A percentile compares a stretch with the other conserved stretches of the same genome.
Conservation (phyloP, 2,113 vertebrate genomes). For the Xenotilapia longispinis region DNA sequence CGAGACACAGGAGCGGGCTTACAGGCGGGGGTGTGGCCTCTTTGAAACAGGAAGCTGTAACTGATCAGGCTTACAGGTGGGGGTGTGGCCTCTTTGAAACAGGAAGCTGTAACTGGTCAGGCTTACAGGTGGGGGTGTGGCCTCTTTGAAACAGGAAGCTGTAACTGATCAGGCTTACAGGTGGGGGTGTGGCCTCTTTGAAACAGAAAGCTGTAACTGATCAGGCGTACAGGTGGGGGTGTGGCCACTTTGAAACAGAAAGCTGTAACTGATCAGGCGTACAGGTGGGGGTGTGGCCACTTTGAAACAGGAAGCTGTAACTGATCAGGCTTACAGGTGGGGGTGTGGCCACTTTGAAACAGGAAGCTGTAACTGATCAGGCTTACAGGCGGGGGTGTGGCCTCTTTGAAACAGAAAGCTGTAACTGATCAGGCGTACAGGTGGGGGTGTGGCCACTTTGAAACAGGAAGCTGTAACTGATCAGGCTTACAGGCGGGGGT, state of each 20-base stretch:
- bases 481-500: too few relatives aligned
- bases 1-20: background rate
- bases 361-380: fast-evolving
- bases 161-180: fast-evolving
- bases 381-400: fast-evolving
- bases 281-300: fast-evolving
- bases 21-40: background rate
- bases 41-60: fast-evolving
- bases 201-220: fast-evolving
- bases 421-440: fast-evolving
- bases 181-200: background rate
- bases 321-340: fast-evolving
- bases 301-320: too few relatives aligned
- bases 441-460: too few relatives aligned
- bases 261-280: fast-evolving
- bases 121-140: fast-evolving
- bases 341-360: too few relatives aligned
- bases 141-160: fast-evolving
- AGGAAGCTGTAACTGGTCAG: fast-evolving
- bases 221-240: fast-evolving
- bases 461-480: fast-evolving
- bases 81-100: background rate
- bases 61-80: fast-evolving
- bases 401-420: fast-evolving
- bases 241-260: fast-evolving